Base-by-base conservation (phyloP, 2,797 vertebrate species). In the Streptopelia turtur region DNA sequence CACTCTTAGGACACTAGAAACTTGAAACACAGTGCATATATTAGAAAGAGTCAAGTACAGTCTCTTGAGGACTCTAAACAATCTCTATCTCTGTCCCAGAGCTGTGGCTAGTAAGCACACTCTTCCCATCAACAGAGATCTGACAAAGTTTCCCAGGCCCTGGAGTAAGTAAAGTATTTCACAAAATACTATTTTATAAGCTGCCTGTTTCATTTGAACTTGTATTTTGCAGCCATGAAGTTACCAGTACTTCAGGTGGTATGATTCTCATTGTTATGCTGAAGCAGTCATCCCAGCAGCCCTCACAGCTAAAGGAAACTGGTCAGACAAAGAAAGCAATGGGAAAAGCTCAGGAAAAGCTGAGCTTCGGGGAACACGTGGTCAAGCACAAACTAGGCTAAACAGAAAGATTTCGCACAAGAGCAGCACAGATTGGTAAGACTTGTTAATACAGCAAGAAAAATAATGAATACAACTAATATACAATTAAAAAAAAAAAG, bases 1-100 rank as follows among this genome's bases (percentile, higher is more conserved):
- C 94, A 96, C 90, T 97, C 96, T 96, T 25, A 90, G 90, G 92
- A 97, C 66, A 95, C 93, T 83, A 95, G 88, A 94, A 93, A 96
- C 83, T 89, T 89, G 72, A 83, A 94, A 94, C 63, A 96, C 76
- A 96, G 90, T 88, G 80, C 86, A 95, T 93, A 94, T 74, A 93
- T 95, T 64, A 95, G 70, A 92, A 92, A 92, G 82, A 83, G 60
- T 87, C 87, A 94, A 93, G 83, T 59, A 76, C 74, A 94, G 70
- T 80, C 83, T 68, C 81, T 25, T 60, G 64, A 89, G 61, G 76
- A 82, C 63, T 69, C 72, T 64, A 64, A 81, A 79, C 47, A 69
- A 76, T 47, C 63, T 64, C 16, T 66, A 41, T 65, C 64, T 80
- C 60, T 66, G 25, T 72, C 90, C 83, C 88, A 72, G 86, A 87